Percentiles rank a stretch among this genome's conserved stretches.
Conservation (phyloP, 2,888 invertebrate species). For the Tipula lateralis region DNA sequence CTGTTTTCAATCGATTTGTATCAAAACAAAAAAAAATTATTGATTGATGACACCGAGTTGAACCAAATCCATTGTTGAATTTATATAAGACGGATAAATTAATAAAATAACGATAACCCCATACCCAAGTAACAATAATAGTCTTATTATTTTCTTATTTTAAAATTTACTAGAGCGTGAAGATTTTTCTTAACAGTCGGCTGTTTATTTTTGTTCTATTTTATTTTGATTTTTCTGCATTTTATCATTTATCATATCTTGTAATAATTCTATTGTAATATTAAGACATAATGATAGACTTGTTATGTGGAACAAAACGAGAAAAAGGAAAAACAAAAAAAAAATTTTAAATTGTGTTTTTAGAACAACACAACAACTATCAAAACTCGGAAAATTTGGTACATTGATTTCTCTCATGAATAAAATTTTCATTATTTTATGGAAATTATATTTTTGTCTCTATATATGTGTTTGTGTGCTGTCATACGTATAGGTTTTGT, state of each 20-base stretch:
- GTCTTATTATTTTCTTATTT: neutral
- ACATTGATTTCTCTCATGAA: neutral
- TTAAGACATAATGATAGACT: neutral
- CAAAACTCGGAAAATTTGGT: neutral
- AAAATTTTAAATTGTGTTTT: neutral
- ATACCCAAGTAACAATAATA: neutral
- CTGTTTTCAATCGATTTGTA: neutral
- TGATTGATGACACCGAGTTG: neutral
- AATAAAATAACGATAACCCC: neutral
- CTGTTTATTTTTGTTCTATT: neutral
- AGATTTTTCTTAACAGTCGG: neutral
- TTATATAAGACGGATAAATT: neutral
- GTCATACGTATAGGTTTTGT: neutral
- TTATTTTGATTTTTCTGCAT: neutral
- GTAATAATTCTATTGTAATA: neutral
- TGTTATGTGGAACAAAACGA: neutral
- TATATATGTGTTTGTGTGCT: neutral
- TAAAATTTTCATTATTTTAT: slow-evolving; percentile 11
- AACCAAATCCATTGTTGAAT: neutral
- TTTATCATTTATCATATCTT: neutral
- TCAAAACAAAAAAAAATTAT: neutral
- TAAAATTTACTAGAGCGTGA: neutral
- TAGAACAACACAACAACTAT: neutral
- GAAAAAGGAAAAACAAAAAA: neutral
- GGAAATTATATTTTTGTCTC: neutral